Base-by-base conservation (phyloP, 2,113 vertebrate genomes). In the Asarcornis scutulata region DNA sequence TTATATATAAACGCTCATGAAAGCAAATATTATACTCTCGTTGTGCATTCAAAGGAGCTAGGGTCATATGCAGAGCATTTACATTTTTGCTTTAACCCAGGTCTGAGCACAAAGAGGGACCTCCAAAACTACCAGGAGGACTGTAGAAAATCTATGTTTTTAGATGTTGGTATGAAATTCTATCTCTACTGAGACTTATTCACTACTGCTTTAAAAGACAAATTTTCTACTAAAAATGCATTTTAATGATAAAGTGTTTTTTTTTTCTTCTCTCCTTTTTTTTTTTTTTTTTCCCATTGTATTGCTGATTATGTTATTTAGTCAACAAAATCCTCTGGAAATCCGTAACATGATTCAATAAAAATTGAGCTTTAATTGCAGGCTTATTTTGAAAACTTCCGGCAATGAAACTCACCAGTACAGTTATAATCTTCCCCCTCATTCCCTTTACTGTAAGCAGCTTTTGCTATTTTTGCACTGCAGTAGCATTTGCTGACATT, bases 401-500 rank as follows among this genome's bases (percentile, higher is more conserved):
- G 83, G 73, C 56, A 76, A 3, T 52, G 91, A 95, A 67, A 46
- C 82, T 98, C 88, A 96, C 83, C 85, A 92, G 73, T 25, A 66
- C 5, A 58, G 23, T 38, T 62, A 5, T 79, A 87, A 83, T 72
- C 66, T 79, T 87, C 21, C 16, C 21, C 9, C 52, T 91, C 76
- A 6, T 79, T 78, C 52, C 59, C 82, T 81, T 94, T 92, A 44
- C 93, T 94, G 94, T 86, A 94, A 79, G 76, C 94, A 94, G 73
- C 63, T 91, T 94, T 95, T 96, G 89, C 93, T 96, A 11, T 83
- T 94, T 89, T 89, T 97, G 77, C 55, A 81, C 92, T 83, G 94
- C 97, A 95, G 97, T 96, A 97, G 88, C 96, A 97, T 96, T 97
- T 97, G 93, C 87, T 88, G 89, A 91, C 82, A 95, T 97, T 97